A percentile compares a stretch with the other conserved stretches of the same genome.
phyloP scores from a whole-genome alignment of 2,888 invertebrate species.

The Mythimna impura region DNA sequence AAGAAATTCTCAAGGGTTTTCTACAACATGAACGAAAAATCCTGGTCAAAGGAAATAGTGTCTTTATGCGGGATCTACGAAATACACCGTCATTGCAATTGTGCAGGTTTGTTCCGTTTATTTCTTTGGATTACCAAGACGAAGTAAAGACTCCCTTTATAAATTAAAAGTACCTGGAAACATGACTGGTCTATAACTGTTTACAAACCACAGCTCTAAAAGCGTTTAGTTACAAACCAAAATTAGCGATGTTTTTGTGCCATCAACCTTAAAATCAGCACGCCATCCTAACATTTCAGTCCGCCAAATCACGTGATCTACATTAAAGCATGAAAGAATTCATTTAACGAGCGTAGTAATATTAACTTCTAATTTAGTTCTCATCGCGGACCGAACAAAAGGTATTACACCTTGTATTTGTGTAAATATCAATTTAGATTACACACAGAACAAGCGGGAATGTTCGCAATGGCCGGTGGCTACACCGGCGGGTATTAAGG shows the following conservation, averaged over 20 bases:
- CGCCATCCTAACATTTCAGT: constrained; percentile 44
- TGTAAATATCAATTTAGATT: constrained; percentile 77
- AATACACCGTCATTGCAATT: neutral
- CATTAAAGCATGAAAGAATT: constrained; percentile 40
- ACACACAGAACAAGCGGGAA: constrained; percentile 68
- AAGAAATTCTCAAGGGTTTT: neutral
- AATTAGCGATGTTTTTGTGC: constrained; percentile 26
- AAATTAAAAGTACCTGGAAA: neutral
- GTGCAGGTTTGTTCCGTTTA: neutral
- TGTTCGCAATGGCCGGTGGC: constrained; percentile 70
- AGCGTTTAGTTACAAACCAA: constrained; percentile 25
- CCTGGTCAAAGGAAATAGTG: constrained; percentile 3
- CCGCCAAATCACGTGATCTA: constrained; percentile 51
- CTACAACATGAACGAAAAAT: neutral
- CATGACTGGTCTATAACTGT: no score
- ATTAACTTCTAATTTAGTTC: constrained; percentile 54
- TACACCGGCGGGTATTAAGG: constrained; percentile 75
- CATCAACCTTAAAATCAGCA: constrained; percentile 38
- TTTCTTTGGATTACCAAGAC: neutral
- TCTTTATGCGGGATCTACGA: neutral
- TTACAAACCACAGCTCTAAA: constrained; percentile 14
- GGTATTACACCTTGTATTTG: constrained; percentile 65
- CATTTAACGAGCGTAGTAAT: constrained; percentile 41
- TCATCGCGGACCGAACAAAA: constrained; percentile 53
- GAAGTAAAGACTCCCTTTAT: neutral